phyloP scores from a whole-genome alignment of 1,140 invertebrate genomes.

The Solenopsis invicta region DNA sequence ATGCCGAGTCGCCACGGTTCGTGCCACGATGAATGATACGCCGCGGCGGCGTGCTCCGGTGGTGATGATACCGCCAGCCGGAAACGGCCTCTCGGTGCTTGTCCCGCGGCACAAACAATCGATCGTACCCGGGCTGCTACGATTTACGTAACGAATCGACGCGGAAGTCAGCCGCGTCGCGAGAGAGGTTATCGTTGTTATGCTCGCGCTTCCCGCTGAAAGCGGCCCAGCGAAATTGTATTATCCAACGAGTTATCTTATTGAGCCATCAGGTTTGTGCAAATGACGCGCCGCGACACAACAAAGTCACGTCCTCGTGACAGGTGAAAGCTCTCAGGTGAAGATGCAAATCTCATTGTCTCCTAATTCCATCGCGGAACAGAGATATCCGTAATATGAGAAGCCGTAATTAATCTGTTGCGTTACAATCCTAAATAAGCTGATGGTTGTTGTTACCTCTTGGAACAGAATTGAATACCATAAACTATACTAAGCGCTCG shows the following conservation, averaged over 20 bases:
- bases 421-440: neutral
- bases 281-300: slow-evolving; percentile 56
- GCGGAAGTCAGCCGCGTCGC: slow-evolving; percentile 56
- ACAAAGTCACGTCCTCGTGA: slow-evolving; percentile 57
- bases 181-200: slow-evolving; percentile 43
- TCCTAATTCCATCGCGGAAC: slow-evolving; percentile 21
- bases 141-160: slow-evolving; percentile 66
- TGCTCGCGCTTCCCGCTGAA: slow-evolving; percentile 52
- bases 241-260: slow-evolving; percentile 63
- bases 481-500: neutral
- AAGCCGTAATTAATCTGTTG: neutral
- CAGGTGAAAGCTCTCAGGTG: slow-evolving; percentile 58
- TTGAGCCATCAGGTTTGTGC: slow-evolving; percentile 54
- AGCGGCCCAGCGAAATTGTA: slow-evolving; percentile 55
- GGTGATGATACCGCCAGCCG: slow-evolving; percentile 58
- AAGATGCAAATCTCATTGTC: slow-evolving; percentile 47
- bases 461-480: neutral
- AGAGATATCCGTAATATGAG: neutral
- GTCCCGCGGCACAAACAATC: slow-evolving; percentile 60
- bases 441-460: neutral
- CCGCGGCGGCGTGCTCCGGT: slow-evolving; percentile 36
- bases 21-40: slow-evolving; percentile 63
- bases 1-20: slow-evolving; percentile 56
- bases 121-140: slow-evolving; percentile 55
- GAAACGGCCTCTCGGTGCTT: slow-evolving; percentile 39